Evolutionary conservation across 2,113 vertebrate genomes (phyloP).

Genomic region (Circaetus gallicus): DNA sequence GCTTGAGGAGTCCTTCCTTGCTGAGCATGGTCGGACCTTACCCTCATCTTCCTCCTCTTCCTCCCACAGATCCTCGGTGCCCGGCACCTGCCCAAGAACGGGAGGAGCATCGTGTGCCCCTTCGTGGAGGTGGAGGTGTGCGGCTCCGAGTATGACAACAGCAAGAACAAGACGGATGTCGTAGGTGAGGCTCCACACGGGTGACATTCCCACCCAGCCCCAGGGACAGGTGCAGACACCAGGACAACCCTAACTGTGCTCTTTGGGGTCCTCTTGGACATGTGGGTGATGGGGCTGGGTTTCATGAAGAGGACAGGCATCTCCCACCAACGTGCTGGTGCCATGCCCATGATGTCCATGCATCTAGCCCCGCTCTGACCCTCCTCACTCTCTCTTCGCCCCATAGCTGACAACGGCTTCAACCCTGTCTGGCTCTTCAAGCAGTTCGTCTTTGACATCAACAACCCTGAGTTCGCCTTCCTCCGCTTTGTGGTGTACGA

Average conservation of each 20-base stretch:
- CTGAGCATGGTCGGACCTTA: background rate
- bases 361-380: background rate
- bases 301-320: background rate
- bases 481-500: slow-evolving; percentile 84
- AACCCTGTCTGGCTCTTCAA: slow-evolving; percentile 84
- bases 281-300: background rate
- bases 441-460: slow-evolving; percentile 85
- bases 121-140: slow-evolving; percentile 87
- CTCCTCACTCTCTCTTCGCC: background rate
- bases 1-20: background rate
- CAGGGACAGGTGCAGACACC: accelerated
- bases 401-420: slow-evolving; percentile 80
- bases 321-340: background rate
- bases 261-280: background rate
- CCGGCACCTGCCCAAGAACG: slow-evolving; percentile 83
- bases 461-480: slow-evolving; percentile 83
- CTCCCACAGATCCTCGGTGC: slow-evolving; percentile 78
- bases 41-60: background rate
- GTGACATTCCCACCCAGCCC: background rate
- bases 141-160: slow-evolving; percentile 81
- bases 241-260: background rate
- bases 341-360: background rate
- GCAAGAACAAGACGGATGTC: slow-evolving; percentile 83
- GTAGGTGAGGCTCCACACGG: slow-evolving; percentile 59
- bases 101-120: slow-evolving; percentile 86